These are phyloP conservation scores for Cyprinodon tularosa DNA, from an alignment of 2,113 vertebrate species.

Conservation along the genomic window DNA sequence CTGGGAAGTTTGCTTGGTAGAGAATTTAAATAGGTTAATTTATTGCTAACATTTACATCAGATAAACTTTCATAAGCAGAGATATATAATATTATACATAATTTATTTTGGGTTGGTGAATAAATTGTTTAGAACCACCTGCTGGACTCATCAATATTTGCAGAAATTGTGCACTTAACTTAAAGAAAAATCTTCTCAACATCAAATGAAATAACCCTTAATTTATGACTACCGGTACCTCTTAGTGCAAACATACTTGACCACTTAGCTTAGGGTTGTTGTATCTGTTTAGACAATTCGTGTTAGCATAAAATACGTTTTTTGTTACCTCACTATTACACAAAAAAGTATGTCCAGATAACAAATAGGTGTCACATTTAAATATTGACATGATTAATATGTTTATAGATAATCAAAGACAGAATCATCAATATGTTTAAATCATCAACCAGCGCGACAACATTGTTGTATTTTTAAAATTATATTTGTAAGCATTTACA, in stretches of 20 bases:
- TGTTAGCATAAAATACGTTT: neutral
- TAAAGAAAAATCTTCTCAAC: neutral
- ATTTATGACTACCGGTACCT: neutral
- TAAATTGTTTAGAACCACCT: neutral
- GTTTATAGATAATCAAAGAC: no score
- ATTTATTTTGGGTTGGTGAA: neutral
- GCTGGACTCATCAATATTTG: neutral
- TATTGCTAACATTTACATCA: neutral
- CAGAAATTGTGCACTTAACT: neutral
- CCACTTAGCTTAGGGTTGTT: no score
- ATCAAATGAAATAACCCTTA: neutral
- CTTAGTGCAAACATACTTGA: neutral
- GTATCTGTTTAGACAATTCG: no score
- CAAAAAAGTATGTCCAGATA: neutral
- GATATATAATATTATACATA: neutral
- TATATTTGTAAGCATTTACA: no score
- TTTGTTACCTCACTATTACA: neutral
- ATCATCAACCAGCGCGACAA: no score
- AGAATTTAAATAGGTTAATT: neutral
- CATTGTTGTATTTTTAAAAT: no score
- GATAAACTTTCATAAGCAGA: neutral
- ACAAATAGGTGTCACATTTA: neutral
- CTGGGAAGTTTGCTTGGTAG: neutral
- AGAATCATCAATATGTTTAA: no score
- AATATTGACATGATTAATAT: no score